A percentile compares a stretch with the other conserved stretches of the same genome.
Conservation (phyloP, 2,888 invertebrate species). For the Eugnorisma glareosa region DNA sequence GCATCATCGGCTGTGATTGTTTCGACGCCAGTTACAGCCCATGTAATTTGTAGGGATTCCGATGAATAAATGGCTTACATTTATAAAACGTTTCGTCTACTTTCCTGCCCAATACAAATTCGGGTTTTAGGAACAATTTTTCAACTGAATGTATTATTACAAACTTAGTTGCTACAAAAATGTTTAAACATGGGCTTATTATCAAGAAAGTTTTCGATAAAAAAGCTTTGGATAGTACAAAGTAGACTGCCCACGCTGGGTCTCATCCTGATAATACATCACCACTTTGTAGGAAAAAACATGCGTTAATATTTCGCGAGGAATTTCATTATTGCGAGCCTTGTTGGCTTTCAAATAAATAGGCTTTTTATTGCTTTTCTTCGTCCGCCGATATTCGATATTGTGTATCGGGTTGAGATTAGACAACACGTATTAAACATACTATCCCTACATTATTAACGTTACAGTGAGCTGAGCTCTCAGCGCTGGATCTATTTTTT, state of each 20-base stretch:
- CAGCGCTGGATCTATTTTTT: background rate
- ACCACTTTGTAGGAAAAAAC: conserved; percentile 86
- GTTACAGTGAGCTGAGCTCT: conserved; percentile 22
- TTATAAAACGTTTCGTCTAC: conserved; percentile 73
- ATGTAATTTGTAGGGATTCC: conserved; percentile 87
- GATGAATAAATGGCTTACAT: conserved; percentile 82
- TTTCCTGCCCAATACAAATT: conserved; percentile 44
- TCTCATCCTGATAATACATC: conserved; percentile 81
- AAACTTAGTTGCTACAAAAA: conserved; percentile 22
- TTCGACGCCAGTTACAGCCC: conserved; percentile 85
- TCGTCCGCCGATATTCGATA: conserved; percentile 80
- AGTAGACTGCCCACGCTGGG: conserved; percentile 64
- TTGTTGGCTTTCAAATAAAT: conserved; percentile 89
- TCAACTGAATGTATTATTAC: conserved; percentile 28
- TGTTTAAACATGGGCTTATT: conserved; percentile 14
- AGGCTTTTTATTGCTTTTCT: conserved; percentile 88
- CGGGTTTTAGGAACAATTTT: conserved; percentile 39
- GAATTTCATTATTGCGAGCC: conserved; percentile 88
- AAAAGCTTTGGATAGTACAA: conserved; percentile 49
- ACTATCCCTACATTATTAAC: conserved; percentile 56
- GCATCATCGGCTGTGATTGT: conserved; percentile 88
- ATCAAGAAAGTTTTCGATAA: conserved; percentile 42
- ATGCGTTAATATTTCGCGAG: conserved; percentile 88
- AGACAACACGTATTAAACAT: conserved; percentile 70
- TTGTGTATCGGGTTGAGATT: conserved; percentile 81